A percentile compares a stretch with the other conserved stretches of the same genome.
phyloP scores from a whole-genome alignment of 1,140 invertebrate genomes.

The Heliconius eleuchia region DNA sequence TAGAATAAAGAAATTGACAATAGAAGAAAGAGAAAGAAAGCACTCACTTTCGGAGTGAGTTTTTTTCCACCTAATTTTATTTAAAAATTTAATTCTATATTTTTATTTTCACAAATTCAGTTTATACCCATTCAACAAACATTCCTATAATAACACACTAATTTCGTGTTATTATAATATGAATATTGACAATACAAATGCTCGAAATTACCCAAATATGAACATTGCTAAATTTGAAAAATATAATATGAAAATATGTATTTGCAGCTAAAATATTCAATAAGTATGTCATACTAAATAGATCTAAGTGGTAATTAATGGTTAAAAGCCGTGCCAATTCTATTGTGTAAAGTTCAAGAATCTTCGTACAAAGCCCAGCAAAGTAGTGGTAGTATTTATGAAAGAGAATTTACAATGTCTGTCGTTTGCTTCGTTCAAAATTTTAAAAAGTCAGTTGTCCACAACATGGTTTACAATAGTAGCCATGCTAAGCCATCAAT shows the following conservation, averaged over 20 bases:
- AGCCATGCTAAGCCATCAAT: too few relatives aligned
- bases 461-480: too few relatives aligned
- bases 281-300: slow-evolving; percentile 22
- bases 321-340: slow-evolving; percentile 40
- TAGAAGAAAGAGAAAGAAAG: not conserved
- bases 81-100: not conserved
- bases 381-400: slow-evolving; percentile 40
- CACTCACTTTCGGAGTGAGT: too few relatives aligned
- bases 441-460: too few relatives aligned
- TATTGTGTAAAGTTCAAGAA: slow-evolving; percentile 41
- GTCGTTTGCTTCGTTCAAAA: slow-evolving; percentile 32
- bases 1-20: too few relatives aligned
- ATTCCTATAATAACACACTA: not conserved
- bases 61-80: too few relatives aligned
- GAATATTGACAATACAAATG: not conserved
- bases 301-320: slow-evolving; percentile 37
- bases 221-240: not conserved
- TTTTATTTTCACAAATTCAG: not conserved
- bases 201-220: not conserved
- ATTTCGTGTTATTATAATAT: too few relatives aligned
- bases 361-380: slow-evolving; percentile 36
- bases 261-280: not conserved
- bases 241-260: not conserved
- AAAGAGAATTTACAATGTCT: slow-evolving; percentile 42
- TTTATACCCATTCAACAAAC: not conserved